Evolutionary conservation across 2,888 invertebrate genomes (phyloP).

Genomic region (Brenthis ino): DNA sequence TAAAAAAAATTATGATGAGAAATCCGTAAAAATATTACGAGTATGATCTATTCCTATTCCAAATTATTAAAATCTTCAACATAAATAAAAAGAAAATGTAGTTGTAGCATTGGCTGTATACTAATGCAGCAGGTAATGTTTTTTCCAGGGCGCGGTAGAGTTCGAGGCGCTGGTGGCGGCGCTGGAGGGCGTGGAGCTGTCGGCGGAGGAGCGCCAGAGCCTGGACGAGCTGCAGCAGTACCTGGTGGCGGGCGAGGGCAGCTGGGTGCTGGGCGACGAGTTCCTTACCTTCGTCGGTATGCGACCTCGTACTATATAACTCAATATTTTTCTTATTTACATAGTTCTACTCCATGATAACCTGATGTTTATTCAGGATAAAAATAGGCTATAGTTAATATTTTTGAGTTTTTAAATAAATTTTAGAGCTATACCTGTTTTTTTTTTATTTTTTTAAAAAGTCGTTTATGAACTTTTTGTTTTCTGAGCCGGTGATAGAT

Average conservation of each 20-base stretch:
- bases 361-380: too few species aligned
- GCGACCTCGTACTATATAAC: conserved; percentile 21
- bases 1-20: too few species aligned
- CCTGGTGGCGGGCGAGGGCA: conserved; percentile 93
- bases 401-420: background rate
- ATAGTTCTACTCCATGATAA: too few species aligned
- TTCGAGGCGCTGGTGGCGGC: conserved; percentile 87
- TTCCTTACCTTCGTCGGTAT: conserved; percentile 91
- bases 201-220: conserved; percentile 88
- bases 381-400: background rate
- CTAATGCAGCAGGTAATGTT: too few species aligned
- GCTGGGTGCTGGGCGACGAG: conserved; percentile 95
- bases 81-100: too few species aligned
- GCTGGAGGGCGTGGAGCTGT: conserved; percentile 86
- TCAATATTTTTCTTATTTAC: too few species aligned
- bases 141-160: conserved; percentile 85
- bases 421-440: background rate
- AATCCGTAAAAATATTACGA: too few species aligned
- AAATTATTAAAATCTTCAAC: too few species aligned
- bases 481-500: too few species aligned
- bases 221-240: conserved; percentile 93
- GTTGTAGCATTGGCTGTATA: too few species aligned
- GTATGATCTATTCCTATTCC: too few species aligned
- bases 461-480: too few species aligned
- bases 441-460: background rate